Base-by-base conservation (phyloP, 2,888 invertebrate genomes). In the Copidosoma aretas region DNA sequence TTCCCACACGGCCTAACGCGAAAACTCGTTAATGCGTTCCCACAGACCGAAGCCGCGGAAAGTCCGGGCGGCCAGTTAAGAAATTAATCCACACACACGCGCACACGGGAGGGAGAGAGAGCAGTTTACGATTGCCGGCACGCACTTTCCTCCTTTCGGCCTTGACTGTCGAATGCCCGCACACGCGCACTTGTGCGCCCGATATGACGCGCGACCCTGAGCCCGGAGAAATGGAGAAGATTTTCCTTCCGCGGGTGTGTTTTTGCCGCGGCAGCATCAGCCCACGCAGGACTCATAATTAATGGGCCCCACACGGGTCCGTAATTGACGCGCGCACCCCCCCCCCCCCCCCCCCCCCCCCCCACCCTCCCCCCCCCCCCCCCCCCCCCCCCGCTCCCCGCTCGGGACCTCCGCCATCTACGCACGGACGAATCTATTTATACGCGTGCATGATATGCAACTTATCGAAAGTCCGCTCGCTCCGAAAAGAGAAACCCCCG, bases 21-120 rank as follows among this genome's bases (percentile, higher is more conserved):
- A 63, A 67, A 67, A 63, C 67, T 63, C 58, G 59, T 67, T 63
- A 67, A 62, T 54, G 21, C 62, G 54, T 63, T 67, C 58, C 67
- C 67, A 67, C 63, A 58, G 43, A n/a, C 25, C 32, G 8, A 8
- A 32, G 32, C 32, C 54, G 54, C 46, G 54, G 43, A 62, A 62
- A 60, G 60, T 52, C 60, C 49, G 24, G n/a, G 43, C 24, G 10
- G 32, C 32, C 32, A 5, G 32, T 32, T 32, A 32, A 32, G n/a
- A 51, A 65, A 65, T 59, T 65, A 65, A 65, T 65, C 53, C 32
- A 32, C 32, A 32, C 32, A 32, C 32, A 32, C 32, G 8, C 32
- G 8, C 32, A 32, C 3, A 8, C 3, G 32, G 8, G 32, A 32
- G 32, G 8, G 32, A 32, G 32, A 8, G 32, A 32, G 32, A 32